Evolutionary conservation across 2,113 vertebrate genomes (phyloP).

Genomic region (Haemorhous mexicanus): DNA sequence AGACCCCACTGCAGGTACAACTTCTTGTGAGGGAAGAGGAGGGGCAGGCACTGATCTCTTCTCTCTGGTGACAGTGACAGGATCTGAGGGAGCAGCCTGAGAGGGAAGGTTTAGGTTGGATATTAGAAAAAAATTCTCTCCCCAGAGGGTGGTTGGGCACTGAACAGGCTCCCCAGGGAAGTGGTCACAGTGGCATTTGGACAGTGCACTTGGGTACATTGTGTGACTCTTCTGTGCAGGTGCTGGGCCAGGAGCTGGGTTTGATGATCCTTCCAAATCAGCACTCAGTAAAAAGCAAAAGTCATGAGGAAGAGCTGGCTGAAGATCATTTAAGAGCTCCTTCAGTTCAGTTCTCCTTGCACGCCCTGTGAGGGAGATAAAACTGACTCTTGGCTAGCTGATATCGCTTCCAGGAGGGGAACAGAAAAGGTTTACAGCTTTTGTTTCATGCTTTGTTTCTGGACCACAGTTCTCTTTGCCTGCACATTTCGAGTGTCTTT

Average conservation of each 20-base stretch:
- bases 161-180: background rate
- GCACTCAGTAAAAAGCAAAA: background rate
- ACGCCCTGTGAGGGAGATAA: background rate
- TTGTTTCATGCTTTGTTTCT: background rate
- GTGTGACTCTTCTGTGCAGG: background rate
- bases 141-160: background rate
- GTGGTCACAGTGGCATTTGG: accelerated
- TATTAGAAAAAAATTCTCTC: background rate
- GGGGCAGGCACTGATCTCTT: background rate
- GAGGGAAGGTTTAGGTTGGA: background rate
- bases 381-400: background rate
- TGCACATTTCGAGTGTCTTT: background rate
- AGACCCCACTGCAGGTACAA: background rate
- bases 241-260: background rate
- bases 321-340: background rate
- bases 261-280: background rate
- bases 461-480: background rate
- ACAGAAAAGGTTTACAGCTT: background rate
- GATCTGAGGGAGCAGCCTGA: accelerated
- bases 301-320: background rate
- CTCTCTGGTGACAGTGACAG: background rate
- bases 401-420: background rate
- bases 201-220: background rate
- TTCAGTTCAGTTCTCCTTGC: background rate
- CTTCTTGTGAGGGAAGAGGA: background rate